These are phyloP conservation scores for Drosophila nr. fundita DNA, from an alignment of 2,888 invertebrate species.

Conservation along the genomic window DNA sequence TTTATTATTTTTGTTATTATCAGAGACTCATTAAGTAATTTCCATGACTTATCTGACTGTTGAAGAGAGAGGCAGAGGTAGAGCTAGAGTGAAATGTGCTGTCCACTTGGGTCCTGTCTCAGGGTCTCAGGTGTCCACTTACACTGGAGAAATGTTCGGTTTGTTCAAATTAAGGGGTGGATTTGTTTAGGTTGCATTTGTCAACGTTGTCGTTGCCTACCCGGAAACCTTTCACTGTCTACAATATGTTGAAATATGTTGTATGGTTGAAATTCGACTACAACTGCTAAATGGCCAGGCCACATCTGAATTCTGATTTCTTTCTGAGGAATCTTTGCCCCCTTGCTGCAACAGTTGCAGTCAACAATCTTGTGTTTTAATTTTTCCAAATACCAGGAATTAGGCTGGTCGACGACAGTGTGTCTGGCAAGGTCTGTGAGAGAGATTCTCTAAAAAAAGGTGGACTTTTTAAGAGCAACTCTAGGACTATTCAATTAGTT, in stretches of 20 bases:
- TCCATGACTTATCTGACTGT: slow-evolving; percentile 63
- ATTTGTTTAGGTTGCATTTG: slow-evolving; percentile 82
- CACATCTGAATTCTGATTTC: slow-evolving; percentile 19
- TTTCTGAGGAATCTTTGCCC: slow-evolving; percentile 51
- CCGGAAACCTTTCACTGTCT: slow-evolving; percentile 40
- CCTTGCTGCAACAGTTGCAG: slow-evolving; percentile 61
- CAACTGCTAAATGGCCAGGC: slow-evolving; percentile 21
- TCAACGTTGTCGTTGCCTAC: slow-evolving; percentile 52
- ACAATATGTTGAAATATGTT: slow-evolving; percentile 52
- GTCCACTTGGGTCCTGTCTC: slow-evolving; percentile 59
- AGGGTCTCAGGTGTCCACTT: slow-evolving; percentile 73
- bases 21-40: slow-evolving; percentile 77
- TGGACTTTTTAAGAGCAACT: background rate
- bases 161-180: slow-evolving; percentile 63
- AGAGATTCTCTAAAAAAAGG: background rate
- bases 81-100: slow-evolving; percentile 24
- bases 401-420: slow-evolving; percentile 40
- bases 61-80: background rate
- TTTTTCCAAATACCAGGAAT: slow-evolving; percentile 53
- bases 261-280: slow-evolving; percentile 62
- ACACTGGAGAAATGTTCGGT: slow-evolving; percentile 35
- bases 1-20: slow-evolving; percentile 54
- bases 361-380: slow-evolving; percentile 46
- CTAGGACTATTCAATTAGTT: background rate
- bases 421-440: slow-evolving; percentile 35